Conservation (phyloP, 37 sponge, comb jelly and placozoan species). For the Diacarnus erythraeanus region DNA sequence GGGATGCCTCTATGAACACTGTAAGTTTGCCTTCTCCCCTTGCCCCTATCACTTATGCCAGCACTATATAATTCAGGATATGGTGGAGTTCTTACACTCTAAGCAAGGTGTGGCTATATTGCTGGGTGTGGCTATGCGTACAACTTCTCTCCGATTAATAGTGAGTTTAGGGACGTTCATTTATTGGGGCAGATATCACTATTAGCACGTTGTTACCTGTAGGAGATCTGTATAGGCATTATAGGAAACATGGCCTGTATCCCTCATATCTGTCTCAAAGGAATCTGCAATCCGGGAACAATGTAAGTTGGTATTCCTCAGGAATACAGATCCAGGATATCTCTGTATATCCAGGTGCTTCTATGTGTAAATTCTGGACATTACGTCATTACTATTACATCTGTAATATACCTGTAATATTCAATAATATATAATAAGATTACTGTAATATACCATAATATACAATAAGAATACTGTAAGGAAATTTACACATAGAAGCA, state of each 20-base stretch:
- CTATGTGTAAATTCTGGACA: no score
- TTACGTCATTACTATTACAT: no score
- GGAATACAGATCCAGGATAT: no score
- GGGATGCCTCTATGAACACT: conserved; percentile 64
- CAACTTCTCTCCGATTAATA: conserved; percentile 22
- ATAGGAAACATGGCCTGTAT: conserved; percentile 58
- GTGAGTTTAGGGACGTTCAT: neutral
- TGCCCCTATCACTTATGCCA: neutral
- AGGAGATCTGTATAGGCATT: conserved; percentile 72
- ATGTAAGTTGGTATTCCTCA: no score
- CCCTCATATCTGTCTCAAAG: conserved; percentile 23
- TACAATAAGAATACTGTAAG: no score
- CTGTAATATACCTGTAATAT: no score
- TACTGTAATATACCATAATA: no score
- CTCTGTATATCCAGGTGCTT: no score
- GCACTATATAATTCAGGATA: conserved; percentile 34
- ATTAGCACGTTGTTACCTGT: neutral
- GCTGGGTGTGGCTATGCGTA: conserved; percentile 31
- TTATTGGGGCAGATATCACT: neutral
- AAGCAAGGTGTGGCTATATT: conserved; percentile 29
- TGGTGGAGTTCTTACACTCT: conserved; percentile 31
- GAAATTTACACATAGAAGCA: no score
- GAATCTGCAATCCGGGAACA: neutral
- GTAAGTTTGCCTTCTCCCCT: conserved; percentile 24
- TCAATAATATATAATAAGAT: no score